Evolutionary conservation across 2,888 invertebrate genomes (phyloP), one percentile per base, ranked within the genome.

Genomic region (Tryphoninae sp.): DNA sequence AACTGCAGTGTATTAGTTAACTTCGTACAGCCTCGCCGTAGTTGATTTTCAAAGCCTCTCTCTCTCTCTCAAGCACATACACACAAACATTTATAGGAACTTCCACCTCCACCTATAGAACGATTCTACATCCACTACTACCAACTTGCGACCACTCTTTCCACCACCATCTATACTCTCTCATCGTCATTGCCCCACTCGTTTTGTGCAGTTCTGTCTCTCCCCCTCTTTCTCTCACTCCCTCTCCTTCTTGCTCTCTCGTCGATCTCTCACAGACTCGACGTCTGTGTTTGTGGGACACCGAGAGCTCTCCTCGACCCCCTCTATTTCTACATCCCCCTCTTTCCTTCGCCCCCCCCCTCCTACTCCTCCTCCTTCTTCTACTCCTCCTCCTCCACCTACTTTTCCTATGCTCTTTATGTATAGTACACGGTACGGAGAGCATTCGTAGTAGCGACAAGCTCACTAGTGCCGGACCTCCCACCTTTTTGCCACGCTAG

Each of bases 221-320:
- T 77, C 81, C 53, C 73, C 58, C 42, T 9, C 49, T 58, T 64
- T 33, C 55, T 11, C 67, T 40, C 53, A 64, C 71, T 53, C 33
- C 53, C 67, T 67, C 55, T 19, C 58, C 16, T 26, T 22, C 65
- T 23, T 62, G 42, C 75, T 67, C 58, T 64, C 79, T 33, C 6
- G 33, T 33, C 33, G 33, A 6, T 33, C 33, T 33, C 33, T 33
- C 33, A 33, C 33, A 33, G 33, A 33, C 65, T 76, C 80, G 76
- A 74, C 49, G 76, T 91, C 92, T 89, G 88, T 90, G 90, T 92
- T 92, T 92, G 86, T 65, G 13, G 51, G 33, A 33, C 33, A 33
- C 33, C 33, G 33, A 33, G 22, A 62, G 42, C 65, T 72, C 75
- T 83, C 61, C 33, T 42, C 62, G 72, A 72, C 80, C 80, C 76